Evolutionary conservation across 1,140 invertebrate species (phyloP).

Genomic region (Brachionus rubens): DNA sequence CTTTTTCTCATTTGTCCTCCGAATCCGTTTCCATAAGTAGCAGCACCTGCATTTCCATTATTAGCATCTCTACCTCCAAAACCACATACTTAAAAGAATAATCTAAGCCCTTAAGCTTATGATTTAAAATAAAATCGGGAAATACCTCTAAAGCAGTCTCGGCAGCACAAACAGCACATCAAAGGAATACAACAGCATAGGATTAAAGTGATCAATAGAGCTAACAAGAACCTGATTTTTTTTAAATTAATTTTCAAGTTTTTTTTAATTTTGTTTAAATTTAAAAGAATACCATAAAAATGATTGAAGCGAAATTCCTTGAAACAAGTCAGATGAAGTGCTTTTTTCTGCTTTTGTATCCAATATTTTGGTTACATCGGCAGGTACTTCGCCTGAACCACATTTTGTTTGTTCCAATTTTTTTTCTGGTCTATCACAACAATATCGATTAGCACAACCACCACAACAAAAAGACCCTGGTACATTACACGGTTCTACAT

Average conservation of each 20-base stretch:
- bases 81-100: background rate
- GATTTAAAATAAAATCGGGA: background rate
- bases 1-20: slow-evolving; percentile 8
- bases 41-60: background rate
- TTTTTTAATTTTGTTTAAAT: too few relatives aligned
- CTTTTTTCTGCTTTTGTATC: background rate
- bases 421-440: background rate
- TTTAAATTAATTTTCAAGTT: background rate
- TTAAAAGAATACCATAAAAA: background rate
- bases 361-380: background rate
- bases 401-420: background rate
- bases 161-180: slow-evolving; percentile 4
- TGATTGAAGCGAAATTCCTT: background rate
- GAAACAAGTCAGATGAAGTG: too few relatives aligned
- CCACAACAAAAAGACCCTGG: slow-evolving; percentile 22
- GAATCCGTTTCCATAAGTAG: background rate
- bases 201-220: background rate
- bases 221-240: slow-evolving; percentile 28
- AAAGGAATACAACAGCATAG: slow-evolving; percentile 10
- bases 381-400: background rate
- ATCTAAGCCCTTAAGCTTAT: background rate
- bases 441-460: background rate
- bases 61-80: background rate
- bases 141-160: slow-evolving; percentile 5
- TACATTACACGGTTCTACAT: background rate